These are phyloP conservation scores for Alces alces DNA, from an alignment of 2,113 vertebrate species.

Conservation along the genomic window DNA sequence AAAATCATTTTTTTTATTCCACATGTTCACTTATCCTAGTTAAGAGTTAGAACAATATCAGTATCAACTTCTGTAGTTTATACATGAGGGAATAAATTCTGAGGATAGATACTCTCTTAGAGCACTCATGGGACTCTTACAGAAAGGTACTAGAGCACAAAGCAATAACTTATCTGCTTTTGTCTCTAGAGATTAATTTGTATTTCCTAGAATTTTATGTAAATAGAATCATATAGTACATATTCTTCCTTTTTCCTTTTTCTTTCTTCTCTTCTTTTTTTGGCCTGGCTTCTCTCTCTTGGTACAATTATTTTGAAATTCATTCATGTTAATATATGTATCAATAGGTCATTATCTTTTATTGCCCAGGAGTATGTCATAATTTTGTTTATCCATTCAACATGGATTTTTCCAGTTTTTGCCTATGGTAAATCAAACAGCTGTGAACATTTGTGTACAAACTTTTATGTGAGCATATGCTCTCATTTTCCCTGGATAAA, in stretches of 20 bases:
- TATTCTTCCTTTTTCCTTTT: background rate
- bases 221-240: background rate
- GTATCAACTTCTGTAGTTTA: background rate
- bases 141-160: background rate
- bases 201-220: background rate
- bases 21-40: background rate
- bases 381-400: background rate
- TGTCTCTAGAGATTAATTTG: background rate
- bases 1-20: background rate
- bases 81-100: background rate
- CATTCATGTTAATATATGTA: background rate
- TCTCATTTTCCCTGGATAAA: background rate
- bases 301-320: background rate
- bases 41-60: background rate
- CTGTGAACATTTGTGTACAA: background rate
- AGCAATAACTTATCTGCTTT: background rate
- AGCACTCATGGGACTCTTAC: background rate
- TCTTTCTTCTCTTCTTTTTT: background rate
- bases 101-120: background rate
- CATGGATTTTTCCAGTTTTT: background rate
- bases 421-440: background rate
- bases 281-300: background rate
- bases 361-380: background rate
- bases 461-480: background rate
- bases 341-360: background rate